These are phyloP conservation scores for Lates japonicus DNA, from an alignment of 2,797 vertebrate genomes.

Conservation along the genomic window DNA sequence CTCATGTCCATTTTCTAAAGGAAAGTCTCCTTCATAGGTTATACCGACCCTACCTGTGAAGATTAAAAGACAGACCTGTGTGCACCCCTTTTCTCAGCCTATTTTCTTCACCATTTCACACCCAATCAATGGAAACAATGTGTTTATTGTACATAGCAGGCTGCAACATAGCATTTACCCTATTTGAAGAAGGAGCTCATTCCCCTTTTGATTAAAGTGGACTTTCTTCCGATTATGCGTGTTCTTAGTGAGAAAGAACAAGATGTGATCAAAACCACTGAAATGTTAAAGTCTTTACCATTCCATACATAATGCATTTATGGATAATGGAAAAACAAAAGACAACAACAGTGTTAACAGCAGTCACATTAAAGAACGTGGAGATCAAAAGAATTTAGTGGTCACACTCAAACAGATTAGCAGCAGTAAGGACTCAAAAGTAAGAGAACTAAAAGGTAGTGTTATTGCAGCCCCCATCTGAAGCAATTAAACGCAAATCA, in stretches of 20 bases:
- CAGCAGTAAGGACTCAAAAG: slow-evolving; percentile 18
- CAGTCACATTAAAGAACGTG: background rate
- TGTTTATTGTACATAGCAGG: slow-evolving; percentile 38
- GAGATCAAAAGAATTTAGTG: slow-evolving; percentile 27
- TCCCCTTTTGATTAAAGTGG: slow-evolving; percentile 27
- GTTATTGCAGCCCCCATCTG: slow-evolving; percentile 2
- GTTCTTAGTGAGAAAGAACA: slow-evolving; percentile 32
- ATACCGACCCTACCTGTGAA: slow-evolving; percentile 39
- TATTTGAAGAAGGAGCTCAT: slow-evolving; percentile 38
- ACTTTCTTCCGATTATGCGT: slow-evolving; percentile 33
- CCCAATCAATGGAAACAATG: slow-evolving; percentile 50
- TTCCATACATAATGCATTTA: slow-evolving; percentile 27
- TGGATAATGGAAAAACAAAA: slow-evolving; percentile 13
- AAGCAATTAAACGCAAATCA: slow-evolving; percentile 38
- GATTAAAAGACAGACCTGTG: slow-evolving; percentile 41
- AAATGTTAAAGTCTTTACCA: slow-evolving; percentile 35
- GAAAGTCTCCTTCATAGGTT: slow-evolving; percentile 30
- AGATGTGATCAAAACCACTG: slow-evolving; percentile 44
- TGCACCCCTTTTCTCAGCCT: slow-evolving; percentile 2
- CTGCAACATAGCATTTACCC: slow-evolving; percentile 21
- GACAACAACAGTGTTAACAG: background rate
- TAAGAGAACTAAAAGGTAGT: background rate
- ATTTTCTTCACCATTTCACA: slow-evolving; percentile 37
- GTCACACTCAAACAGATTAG: slow-evolving; percentile 31
- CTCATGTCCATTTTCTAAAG: slow-evolving; percentile 11